A percentile compares a stretch with the other conserved stretches of the same genome.
Evolutionary conservation across 2,113 vertebrate genomes (phyloP).

Genomic region (Gnathonemus longibarbis): DNA sequence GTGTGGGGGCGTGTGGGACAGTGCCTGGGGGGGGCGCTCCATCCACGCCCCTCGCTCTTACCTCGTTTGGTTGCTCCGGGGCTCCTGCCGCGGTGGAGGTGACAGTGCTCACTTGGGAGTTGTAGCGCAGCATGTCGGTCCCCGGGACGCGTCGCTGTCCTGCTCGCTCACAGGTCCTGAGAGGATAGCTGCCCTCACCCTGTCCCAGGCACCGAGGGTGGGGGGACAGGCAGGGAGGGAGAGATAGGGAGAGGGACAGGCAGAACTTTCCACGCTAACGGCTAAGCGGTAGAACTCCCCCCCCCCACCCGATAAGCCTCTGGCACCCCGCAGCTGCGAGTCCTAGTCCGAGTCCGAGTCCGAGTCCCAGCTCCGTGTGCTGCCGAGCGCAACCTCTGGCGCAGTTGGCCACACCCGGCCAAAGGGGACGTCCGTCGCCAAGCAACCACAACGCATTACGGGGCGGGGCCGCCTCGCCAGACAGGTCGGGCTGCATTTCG

Average conservation of each 20-base stretch:
- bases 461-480: conserved; percentile 10
- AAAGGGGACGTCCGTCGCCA: background rate
- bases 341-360: background rate
- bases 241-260: conserved; percentile 21
- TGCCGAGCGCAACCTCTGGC: background rate
- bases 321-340: background rate
- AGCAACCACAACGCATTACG: conserved; percentile 18
- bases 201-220: background rate
- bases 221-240: conserved; percentile 6
- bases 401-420: background rate
- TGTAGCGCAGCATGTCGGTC: background rate
- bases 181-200: background rate
- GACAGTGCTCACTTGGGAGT: background rate
- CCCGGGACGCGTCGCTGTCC: background rate
- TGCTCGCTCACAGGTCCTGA: background rate
- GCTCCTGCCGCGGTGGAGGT: background rate
- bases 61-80: conserved; percentile 1
- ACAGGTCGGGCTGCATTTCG: conserved; percentile 29
- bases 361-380: background rate
- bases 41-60: background rate
- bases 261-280: conserved; percentile 33
- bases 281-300: conserved; percentile 28
- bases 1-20: background rate
- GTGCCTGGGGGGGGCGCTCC: background rate
- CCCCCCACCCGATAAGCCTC: conserved; percentile 11